Base-by-base conservation (phyloP, 1,140 invertebrate genomes). In the Acromyrmex echinatior region DNA sequence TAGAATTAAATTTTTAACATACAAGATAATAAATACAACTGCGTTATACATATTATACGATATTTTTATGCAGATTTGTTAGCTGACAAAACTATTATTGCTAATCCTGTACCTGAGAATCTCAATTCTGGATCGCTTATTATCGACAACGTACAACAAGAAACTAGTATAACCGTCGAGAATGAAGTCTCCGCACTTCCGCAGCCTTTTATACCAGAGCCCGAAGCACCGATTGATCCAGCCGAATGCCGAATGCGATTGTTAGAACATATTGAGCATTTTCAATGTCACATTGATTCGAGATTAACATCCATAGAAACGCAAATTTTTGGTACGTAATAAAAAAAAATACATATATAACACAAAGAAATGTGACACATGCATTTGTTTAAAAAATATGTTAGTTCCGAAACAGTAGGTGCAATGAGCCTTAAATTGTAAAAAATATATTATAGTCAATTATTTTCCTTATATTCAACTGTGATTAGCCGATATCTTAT, bases 181-280 rank as follows among this genome's bases (percentile, higher is more conserved):
- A 79, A 90, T 3, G 92, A 92, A 63, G 35, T 88, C 10, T 62
- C 90, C n/a, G 45, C 90, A 5, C 90, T 92, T 16, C 84, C 90
- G 14, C 94, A 95, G 78, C 94, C 94, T 53, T 93, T 95, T 65
- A 93, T 96, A 85, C 98, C 98, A 18, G 96, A 97, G 94, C 97
- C 98, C 0, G 98, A 98, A 95, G 97, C 97, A 14, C 96, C 97
- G 2, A 98, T 98, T 81, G 97, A 98, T 95, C 96, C 97, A 49
- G 95, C 96, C 58, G 97, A 98, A 92, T 98, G 98, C 93, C 96
- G 97, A 81, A 96, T 97, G 87, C 97, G 97, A 91, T 95, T 99
- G 25, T 95, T 98, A 68, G 96, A 97, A 39, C 98, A 98, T 92
- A 97, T 99, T 53, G 96, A 97, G 88, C 96, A 97, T 91, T 97